Base-by-base conservation (phyloP, 2,113 vertebrate genomes). In the Cyanistes caeruleus region DNA sequence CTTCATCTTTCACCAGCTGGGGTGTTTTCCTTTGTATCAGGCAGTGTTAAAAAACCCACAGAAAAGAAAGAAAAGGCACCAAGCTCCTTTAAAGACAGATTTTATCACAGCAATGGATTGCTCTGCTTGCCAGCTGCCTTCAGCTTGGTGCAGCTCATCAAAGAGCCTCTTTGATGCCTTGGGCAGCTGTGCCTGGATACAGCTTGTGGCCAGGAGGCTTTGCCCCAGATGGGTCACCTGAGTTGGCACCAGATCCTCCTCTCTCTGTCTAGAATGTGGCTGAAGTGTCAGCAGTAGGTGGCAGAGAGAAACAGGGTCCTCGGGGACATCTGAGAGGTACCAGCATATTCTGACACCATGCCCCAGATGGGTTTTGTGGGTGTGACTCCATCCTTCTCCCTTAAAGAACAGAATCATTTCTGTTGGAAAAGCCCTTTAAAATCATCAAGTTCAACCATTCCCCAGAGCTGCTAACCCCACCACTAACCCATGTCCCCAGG, bases 1-100 rank as follows among this genome's bases (percentile, higher is more conserved):
- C 85, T 95, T 96, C 69, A 77, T 97, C 78, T 97, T 83, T 59
- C 59, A 76, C 67, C 63, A 65, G 4, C 80, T 31, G 49, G 35
- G 56, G 30, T 83, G 41, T 59, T 90, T 91, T 53, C 4, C 69
- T 93, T 94, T 94, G 37, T 79, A 46, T 73, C 1, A 5, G 52
- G 56, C 37, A 52, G 23, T 16, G 6, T 83, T 64, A 2, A 67
- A 74, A 72, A 63, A 13, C 7, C 7, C 4, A 18, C 11, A 46
- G 84, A 25, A 81, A 75, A 48, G 88, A 82, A 31, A 87, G 94
- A 73, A 87, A 84, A 87, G 20, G 33, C 64, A 74, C 64, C 41
- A 63, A 14, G 19, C 65, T 74, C 41, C 77, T 91, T 75, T 87
- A 67, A 83, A 92, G 86, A 37, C 44, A 76, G 63, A 13, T 75